Conservation (phyloP, 2,113 vertebrate genomes). For the Kobus ellipsiprymnus region DNA sequence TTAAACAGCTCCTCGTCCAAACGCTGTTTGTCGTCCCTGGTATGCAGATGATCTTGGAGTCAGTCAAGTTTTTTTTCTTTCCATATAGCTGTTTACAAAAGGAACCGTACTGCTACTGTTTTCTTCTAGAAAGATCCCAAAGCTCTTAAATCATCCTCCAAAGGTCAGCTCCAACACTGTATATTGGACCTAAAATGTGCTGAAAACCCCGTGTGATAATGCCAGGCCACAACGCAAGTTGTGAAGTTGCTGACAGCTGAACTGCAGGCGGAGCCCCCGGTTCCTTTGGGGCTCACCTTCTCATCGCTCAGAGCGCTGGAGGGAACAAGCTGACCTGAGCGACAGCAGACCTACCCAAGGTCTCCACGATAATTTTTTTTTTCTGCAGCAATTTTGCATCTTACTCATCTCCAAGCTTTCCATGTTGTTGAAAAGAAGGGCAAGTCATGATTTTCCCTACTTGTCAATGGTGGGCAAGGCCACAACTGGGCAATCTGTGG, state of each 20-base stretch:
- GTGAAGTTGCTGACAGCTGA: fast-evolving
- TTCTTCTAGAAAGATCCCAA: neutral
- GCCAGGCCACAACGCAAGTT: no score
- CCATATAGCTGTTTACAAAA: neutral
- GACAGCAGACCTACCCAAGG: neutral
- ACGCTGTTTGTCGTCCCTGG: neutral
- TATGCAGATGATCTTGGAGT: neutral
- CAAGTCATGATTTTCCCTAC: neutral
- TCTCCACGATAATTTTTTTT: neutral
- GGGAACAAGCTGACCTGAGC: neutral
- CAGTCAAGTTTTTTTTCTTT: neutral
- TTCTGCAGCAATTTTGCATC: neutral
- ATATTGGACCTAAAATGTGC: neutral
- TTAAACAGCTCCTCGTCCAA: neutral
- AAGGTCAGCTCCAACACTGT: neutral
- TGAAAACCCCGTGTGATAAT: fast-evolving
- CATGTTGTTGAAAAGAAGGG: neutral
- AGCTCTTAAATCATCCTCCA: neutral
- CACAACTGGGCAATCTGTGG: neutral
- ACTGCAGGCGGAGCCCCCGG: fast-evolving
- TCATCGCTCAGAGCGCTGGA: neutral
- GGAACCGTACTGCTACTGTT: neutral
- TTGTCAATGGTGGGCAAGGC: neutral
- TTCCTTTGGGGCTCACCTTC: neutral
- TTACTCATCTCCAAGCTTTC: neutral